Conservation (phyloP, 2,888 invertebrate genomes). For the Silvanus unidentatus region DNA sequence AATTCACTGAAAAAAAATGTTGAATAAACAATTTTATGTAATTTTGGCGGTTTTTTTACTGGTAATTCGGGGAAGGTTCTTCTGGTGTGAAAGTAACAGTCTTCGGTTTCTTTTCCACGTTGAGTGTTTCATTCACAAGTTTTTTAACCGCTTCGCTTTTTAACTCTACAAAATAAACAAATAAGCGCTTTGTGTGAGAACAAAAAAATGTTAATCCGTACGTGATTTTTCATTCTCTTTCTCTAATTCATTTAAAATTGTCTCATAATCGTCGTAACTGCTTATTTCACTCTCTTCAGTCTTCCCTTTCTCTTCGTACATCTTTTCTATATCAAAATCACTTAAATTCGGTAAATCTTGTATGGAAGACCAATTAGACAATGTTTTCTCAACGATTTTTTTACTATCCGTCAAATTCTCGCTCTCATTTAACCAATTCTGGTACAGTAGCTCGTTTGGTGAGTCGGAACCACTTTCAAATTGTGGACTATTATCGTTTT, state of each 20-base stretch:
- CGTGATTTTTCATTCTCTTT: slow-evolving; percentile 45
- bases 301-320: slow-evolving; percentile 10
- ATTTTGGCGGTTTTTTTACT: slow-evolving; percentile 18
- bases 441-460: slow-evolving; percentile 23
- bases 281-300: slow-evolving; percentile 24
- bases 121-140: slow-evolving; percentile 21
- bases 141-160: slow-evolving; percentile 39
- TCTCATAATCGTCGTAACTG: slow-evolving; percentile 47
- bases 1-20: slow-evolving; percentile 52
- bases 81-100: not conserved
- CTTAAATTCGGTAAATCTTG: slow-evolving; percentile 31
- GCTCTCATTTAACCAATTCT: slow-evolving; percentile 12
- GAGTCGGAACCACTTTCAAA: slow-evolving; percentile 28
- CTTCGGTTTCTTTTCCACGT: slow-evolving; percentile 2
- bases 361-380: slow-evolving; percentile 30
- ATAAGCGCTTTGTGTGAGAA: not conserved
- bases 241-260: slow-evolving; percentile 47
- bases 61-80: slow-evolving; percentile 24
- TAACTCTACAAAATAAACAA: slow-evolving; percentile 35
- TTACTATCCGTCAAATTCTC: slow-evolving; percentile 25
- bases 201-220: slow-evolving; percentile 24
- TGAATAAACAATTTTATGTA: slow-evolving; percentile 4
- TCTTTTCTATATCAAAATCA: slow-evolving; percentile 24
- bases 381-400: slow-evolving; percentile 25
- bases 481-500: slow-evolving; percentile 11